Evolutionary conservation across 92 coral and sea anemone species (phyloP), one percentile per base, ranked within the genome.

Genomic region (Porites evermanni): DNA sequence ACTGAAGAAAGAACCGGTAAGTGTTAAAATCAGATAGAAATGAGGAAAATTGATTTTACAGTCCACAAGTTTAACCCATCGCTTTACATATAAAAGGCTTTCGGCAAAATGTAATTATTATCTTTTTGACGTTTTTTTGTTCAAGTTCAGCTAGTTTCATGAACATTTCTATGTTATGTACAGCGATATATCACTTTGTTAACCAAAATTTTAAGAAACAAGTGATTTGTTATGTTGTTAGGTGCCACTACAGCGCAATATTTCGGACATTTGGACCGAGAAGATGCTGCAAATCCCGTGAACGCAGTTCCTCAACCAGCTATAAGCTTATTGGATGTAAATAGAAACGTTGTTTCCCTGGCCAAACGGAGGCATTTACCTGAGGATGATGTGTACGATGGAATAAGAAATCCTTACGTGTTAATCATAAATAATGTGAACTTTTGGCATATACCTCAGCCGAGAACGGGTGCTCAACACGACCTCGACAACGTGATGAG

Each of bases 391-490:
- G 80, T 63, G n/a, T 94, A 94, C 72, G 93, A 94, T 24, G 95
- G 98, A 18, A 51, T 94, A 63, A 80, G 77, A 79, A 92, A 97
- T 88, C 99, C 99, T 0, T 95, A 86, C 68, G 89, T 95, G 50
- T 47, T 97, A 16, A 83, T 97, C 29, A 93, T 97, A 44, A 92
- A 91, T 89, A 97, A 97, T 53, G 94, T 95, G 26, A 91, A 93
- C 61, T 95, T 97, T 61, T 70, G 32, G 24, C 32, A 58, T 12
- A 71, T 53, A 20, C 89, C 89, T 4, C 79, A 78, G 1, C 94
- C 99, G 18, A 84, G 99, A 66, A 92, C 88, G 59, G 99, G 99
- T 12, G 98, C 95, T 1, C 13, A 29, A 4, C 89, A 90, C 12
- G 99, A 97, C 61, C 70, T 61, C 47, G 70, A 84, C 12, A 92